Percentiles rank a stretch among this genome's conserved stretches.
phyloP scores from a whole-genome alignment of 2,113 vertebrate species.

The Scopus umbretta region DNA sequence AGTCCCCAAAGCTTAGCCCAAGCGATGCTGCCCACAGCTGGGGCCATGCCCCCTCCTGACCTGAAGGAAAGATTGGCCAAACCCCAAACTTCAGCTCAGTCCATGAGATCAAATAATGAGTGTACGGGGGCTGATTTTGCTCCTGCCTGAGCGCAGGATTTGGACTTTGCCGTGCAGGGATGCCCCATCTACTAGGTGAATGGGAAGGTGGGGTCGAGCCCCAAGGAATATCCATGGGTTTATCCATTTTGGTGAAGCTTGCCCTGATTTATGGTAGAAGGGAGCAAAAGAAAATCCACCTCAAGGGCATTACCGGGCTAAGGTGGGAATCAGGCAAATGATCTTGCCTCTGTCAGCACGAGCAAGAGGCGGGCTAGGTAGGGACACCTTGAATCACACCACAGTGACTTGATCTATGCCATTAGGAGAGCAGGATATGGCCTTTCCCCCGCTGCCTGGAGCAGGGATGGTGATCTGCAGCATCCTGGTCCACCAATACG shows the following conservation, averaged over 20 bases:
- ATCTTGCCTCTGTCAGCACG: neutral
- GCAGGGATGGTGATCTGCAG: neutral
- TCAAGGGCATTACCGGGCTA: neutral
- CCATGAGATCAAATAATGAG: neutral
- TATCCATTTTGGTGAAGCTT: neutral
- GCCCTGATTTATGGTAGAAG: neutral
- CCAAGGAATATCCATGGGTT: neutral
- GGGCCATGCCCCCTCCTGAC: neutral
- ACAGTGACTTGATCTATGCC: neutral
- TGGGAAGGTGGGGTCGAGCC: neutral
- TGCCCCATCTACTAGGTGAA: neutral
- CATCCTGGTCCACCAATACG: rapidly evolving
- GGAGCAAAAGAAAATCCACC: neutral
- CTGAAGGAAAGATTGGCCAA: neutral
- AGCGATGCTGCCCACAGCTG: neutral
- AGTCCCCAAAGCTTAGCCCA: neutral
- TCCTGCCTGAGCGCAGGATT: neutral
- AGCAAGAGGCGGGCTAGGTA: neutral
- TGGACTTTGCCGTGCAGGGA: neutral
- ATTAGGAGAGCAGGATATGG: neutral
- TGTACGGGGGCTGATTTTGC: neutral
- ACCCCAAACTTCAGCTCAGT: neutral
- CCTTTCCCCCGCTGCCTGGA: too few species aligned
- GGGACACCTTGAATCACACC: neutral
- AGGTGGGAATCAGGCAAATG: rapidly evolving